Percentiles rank a stretch among this genome's conserved stretches.
phyloP scores from a whole-genome alignment of 2,888 invertebrate genomes.

The Calameuta idolon region DNA sequence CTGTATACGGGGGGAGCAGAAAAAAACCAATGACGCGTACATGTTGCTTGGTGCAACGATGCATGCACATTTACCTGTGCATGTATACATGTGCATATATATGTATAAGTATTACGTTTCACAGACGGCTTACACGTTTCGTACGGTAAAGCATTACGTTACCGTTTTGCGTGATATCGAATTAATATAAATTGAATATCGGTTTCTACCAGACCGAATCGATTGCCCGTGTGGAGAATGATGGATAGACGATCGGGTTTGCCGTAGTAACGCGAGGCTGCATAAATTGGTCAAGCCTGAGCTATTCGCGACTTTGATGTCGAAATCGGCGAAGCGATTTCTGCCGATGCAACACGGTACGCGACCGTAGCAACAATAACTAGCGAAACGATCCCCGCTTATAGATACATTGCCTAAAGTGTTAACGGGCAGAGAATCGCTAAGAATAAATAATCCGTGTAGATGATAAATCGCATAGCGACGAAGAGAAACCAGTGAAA shows the following conservation, averaged over 20 bases:
- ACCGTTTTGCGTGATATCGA: neutral
- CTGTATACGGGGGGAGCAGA: neutral
- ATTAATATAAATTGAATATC: neutral
- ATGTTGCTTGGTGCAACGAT: neutral
- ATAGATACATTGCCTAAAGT: neutral
- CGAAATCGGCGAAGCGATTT: neutral
- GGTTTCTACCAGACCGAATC: neutral
- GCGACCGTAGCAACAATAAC: neutral
- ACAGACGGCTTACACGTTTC: neutral
- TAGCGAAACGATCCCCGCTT: neutral
- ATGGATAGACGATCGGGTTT: neutral
- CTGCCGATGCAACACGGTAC: neutral
- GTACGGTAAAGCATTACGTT: neutral
- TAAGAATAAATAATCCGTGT: neutral
- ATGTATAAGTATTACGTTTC: neutral
- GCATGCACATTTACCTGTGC: neutral
- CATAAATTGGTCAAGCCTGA: neutral
- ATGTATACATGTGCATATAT: neutral
- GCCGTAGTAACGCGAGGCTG: neutral
- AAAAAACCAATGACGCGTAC: neutral
- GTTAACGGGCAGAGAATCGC: neutral
- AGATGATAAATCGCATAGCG: neutral
- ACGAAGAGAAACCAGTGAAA: neutral
- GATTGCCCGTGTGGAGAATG: neutral
- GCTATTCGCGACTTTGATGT: neutral